Evolutionary conservation across 2,888 invertebrate species (phyloP).

Genomic region (Trilocha varians): DNA sequence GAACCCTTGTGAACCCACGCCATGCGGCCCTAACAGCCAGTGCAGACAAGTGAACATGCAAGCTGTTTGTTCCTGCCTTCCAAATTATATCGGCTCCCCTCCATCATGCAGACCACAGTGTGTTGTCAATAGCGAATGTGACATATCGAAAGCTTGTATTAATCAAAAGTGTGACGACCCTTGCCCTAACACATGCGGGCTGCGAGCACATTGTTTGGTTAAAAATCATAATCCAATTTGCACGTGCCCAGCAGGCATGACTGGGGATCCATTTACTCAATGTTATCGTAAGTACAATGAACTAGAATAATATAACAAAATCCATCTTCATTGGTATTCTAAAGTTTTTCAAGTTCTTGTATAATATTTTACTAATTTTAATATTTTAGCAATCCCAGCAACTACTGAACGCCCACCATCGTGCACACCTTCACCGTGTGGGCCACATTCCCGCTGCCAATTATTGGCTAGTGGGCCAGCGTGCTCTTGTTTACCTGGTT

Average conservation of each 20-base stretch:
- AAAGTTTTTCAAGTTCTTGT: neutral
- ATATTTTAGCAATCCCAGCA: conserved; percentile 41
- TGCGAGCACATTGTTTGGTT: conserved; percentile 85
- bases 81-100: conserved; percentile 84
- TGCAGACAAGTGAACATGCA: conserved; percentile 85
- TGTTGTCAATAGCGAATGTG: conserved; percentile 89
- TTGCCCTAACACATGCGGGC: conserved; percentile 90
- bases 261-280: conserved; percentile 88
- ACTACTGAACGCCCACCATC: conserved; percentile 80
- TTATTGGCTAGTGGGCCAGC: conserved; percentile 81
- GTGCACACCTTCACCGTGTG: conserved; percentile 88
- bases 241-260: conserved; percentile 86
- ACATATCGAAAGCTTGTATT: conserved; percentile 85
- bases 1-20: conserved; percentile 87
- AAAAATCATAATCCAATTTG: conserved; percentile 92
- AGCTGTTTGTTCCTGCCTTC: conserved; percentile 88
- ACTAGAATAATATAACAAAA: neutral
- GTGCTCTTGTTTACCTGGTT: conserved; percentile 85
- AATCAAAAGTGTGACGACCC: conserved; percentile 91
- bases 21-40: conserved; percentile 91
- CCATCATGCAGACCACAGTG: conserved; percentile 89
- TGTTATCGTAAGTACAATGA: conserved; percentile 78
- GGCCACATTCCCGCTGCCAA: conserved; percentile 87
- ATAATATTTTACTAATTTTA: conserved; percentile 3
- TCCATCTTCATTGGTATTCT: too few relatives aligned